Conservation (phyloP, 2,888 invertebrate species). For the Calameuta pallipes region DNA sequence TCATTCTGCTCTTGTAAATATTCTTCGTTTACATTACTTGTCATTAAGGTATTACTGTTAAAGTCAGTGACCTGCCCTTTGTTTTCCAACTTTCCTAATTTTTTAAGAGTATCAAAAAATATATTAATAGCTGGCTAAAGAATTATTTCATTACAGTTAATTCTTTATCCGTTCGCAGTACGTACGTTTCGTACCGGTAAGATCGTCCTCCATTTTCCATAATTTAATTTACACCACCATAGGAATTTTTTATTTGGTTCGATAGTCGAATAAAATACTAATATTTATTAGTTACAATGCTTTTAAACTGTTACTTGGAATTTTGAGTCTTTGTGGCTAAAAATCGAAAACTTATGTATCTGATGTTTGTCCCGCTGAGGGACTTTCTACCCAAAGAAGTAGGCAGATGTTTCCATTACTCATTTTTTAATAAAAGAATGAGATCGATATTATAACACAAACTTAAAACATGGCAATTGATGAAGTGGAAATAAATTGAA, state of each 20-base stretch:
- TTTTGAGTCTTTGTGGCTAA: background rate
- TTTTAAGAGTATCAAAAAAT: background rate
- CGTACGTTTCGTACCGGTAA: background rate
- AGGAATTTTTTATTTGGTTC: background rate
- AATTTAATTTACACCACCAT: background rate
- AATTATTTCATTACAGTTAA: background rate
- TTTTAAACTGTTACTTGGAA: background rate
- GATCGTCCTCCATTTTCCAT: background rate
- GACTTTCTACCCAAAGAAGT: background rate
- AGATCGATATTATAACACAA: background rate
- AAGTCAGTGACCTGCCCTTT: background rate
- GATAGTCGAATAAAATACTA: background rate
- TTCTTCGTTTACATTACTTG: background rate
- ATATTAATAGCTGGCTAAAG: background rate
- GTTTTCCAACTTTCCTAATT: background rate
- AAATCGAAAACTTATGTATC: background rate
- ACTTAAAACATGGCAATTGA: background rate
- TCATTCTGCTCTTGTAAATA: background rate
- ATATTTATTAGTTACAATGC: background rate
- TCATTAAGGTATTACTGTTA: background rate
- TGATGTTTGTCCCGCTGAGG: background rate
- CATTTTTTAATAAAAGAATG: background rate
- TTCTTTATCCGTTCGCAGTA: background rate
- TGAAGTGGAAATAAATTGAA: background rate
- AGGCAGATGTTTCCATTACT: background rate